Conservation (phyloP, 2,888 invertebrate species). For the Lochmaea capreae region DNA sequence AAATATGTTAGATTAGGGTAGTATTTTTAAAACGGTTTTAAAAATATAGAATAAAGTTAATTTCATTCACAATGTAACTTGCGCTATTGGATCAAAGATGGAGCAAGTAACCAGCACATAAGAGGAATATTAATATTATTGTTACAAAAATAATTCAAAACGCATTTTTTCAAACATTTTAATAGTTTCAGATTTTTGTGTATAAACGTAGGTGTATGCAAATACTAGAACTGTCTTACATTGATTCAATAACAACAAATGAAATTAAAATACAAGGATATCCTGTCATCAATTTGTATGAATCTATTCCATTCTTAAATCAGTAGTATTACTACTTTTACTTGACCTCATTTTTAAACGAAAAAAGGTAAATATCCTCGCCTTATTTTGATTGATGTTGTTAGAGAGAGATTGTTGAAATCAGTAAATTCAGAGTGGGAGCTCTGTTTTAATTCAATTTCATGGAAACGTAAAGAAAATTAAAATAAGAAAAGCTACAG, state of each 20-base stretch:
- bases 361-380: conserved; percentile 2
- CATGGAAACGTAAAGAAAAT: neutral
- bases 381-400: neutral
- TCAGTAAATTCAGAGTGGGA: neutral
- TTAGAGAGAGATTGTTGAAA: conserved; percentile 5
- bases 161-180: too few species aligned
- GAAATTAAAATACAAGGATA: conserved; percentile 7
- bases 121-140: too few species aligned
- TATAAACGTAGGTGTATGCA: neutral
- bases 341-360: conserved; percentile 19
- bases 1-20: too few species aligned
- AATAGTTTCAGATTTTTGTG: neutral
- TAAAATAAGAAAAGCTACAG: neutral
- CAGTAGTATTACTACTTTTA: conserved; percentile 5
- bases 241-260: neutral
- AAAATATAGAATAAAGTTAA: too few species aligned
- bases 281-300: conserved; percentile 1
- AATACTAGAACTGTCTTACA: neutral
- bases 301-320: conserved; percentile 6
- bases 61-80: too few species aligned
- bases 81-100: too few species aligned
- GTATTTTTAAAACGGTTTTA: too few species aligned
- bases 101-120: too few species aligned
- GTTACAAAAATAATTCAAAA: too few species aligned
- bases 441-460: neutral